Percentiles rank a stretch among this genome's conserved stretches.
Conservation (phyloP, 92 coral and sea anemone species). For the Palythoa caribaeorum region DNA sequence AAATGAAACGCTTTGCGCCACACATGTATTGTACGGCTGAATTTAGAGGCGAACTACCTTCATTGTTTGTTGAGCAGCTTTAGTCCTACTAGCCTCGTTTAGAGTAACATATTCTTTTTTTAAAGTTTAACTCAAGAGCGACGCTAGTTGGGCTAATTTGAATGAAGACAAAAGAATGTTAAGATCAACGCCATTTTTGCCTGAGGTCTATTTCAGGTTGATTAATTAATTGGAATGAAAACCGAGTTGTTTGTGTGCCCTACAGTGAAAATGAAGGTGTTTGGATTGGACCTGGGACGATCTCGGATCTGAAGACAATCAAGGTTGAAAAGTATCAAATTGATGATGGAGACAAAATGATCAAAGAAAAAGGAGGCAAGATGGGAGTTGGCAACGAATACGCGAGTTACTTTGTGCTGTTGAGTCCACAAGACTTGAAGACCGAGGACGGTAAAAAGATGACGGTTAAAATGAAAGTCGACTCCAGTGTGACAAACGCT, state of each 20-base stretch:
- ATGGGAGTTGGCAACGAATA: slow-evolving; percentile 93
- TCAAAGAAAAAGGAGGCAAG: slow-evolving; percentile 79
- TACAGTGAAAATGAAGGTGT: slow-evolving; percentile 76
- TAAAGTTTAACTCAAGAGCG: too few relatives aligned
- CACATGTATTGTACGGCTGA: too few relatives aligned
- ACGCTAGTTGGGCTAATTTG: too few relatives aligned
- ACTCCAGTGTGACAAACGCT: slow-evolving; percentile 69
- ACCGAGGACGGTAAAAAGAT: slow-evolving; percentile 71
- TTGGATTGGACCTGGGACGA: slow-evolving; percentile 72
- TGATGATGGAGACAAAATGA: slow-evolving; percentile 83
- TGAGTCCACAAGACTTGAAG: slow-evolving; percentile 84
- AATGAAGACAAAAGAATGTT: too few relatives aligned
- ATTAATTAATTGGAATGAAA: too few relatives aligned
- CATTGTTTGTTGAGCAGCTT: too few relatives aligned
- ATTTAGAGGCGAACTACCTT: too few relatives aligned
- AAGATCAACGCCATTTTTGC: too few relatives aligned
- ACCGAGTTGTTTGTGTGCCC: background rate
- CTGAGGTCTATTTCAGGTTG: too few relatives aligned
- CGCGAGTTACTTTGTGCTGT: slow-evolving; percentile 85
- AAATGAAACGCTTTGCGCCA: too few relatives aligned
- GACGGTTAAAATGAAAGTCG: slow-evolving; percentile 76
- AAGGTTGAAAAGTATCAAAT: slow-evolving; percentile 77
- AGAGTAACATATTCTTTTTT: too few relatives aligned
- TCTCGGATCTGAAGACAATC: slow-evolving; percentile 70
- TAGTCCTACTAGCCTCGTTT: too few relatives aligned